Evolutionary conservation across 2,888 invertebrate genomes (phyloP), one percentile per base, ranked within the genome.

Genomic region (Spialia ferax): DNA sequence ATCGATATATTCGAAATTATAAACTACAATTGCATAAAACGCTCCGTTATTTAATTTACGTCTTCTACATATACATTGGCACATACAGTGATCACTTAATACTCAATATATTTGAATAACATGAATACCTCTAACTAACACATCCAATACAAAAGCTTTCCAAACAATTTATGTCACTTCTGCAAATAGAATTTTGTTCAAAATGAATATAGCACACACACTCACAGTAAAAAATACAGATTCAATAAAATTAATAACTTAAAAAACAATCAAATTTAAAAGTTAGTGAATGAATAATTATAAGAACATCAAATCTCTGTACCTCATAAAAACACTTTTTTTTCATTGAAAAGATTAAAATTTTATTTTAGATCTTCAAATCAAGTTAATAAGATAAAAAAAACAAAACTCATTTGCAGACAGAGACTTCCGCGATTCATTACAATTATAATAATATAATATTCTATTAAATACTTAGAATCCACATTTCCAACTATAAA

Each of bases 81-180:
- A 92, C 92, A 89, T 85, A 79, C 74, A 81, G 80, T 86, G 85
- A 89, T 92, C 91, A 91, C 91, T 88, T 88, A 85, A 87, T 87
- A 88, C 84, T 85, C 81, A 70, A 75, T 75, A 84, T 79, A 81
- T 80, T 80, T 84, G 81, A 81, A 79, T 79, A 81, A 60, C 52
- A 54, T 38, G 52, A 52, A 62, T 38, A 65, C 52, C 52, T 69
- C 72, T 74, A 77, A 75, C 73, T 74, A 77, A 75, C 79, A 81
- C 74, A 76, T 74, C 75, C 70, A 76, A 74, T 84, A 84, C 73
- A 83, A 87, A 88, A 88, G 86, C 87, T 48, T 69, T 48, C 29
- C 48, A 60, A 50, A 29, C 59, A 69, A 29, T 52, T 60, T 57
- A 4, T 29, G 48, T 57, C 50, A 61, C 60, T 50, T 38, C 65